phyloP scores from a whole-genome alignment of 2,113 vertebrate genomes.

The Phylloscopus trochiloides region DNA sequence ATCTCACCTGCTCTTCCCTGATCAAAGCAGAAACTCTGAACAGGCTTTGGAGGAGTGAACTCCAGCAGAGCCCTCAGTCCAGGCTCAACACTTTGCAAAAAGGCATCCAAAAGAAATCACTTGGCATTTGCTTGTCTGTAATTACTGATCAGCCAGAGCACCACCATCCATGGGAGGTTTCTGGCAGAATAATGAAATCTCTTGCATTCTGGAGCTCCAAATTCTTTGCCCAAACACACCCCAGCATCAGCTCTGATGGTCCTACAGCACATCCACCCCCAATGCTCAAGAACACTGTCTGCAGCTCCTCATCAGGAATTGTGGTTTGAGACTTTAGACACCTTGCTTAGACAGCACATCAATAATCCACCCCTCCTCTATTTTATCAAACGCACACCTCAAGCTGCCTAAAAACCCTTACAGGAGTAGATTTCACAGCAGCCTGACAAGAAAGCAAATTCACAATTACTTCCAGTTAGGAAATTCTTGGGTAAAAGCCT shows the following conservation, averaged over 20 bases:
- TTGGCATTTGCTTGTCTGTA: constrained; percentile 24
- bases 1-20: neutral
- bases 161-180: neutral
- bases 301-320: neutral
- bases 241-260: neutral
- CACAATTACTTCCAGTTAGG: constrained; percentile 37
- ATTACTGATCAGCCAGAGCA: neutral
- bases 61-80: neutral
- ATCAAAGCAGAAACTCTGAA: neutral
- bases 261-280: neutral
- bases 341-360: neutral
- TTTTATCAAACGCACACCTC: neutral
- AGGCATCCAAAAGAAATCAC: neutral
- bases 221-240: constrained; percentile 23
- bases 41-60: neutral
- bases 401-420: neutral
- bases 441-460: constrained; percentile 21
- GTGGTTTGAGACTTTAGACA: neutral
- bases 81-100: neutral
- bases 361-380: constrained; percentile 12
- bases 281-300: neutral
- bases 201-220: constrained; percentile 8
- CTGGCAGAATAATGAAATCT: constrained; percentile 29
- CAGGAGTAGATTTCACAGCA: constrained; percentile 10
- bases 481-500: neutral